Percentiles rank a stretch among this genome's conserved stretches.
Evolutionary conservation across 2,888 invertebrate species (phyloP).

Genomic region (Odiellus spinosus): DNA sequence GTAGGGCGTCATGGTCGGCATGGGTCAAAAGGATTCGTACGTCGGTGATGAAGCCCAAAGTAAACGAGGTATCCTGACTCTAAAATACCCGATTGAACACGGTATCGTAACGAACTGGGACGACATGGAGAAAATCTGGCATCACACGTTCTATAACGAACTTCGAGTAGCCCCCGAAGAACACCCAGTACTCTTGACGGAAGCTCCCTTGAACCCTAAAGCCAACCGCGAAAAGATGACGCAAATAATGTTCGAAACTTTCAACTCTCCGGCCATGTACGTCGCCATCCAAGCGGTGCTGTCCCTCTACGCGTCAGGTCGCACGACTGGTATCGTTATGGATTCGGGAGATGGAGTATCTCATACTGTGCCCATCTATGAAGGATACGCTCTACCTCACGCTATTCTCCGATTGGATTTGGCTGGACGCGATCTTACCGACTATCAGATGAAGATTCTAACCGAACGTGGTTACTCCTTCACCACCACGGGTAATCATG

Average conservation of each 20-base stretch:
- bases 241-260: no score
- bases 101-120: conserved; percentile 97
- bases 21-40: no score
- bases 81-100: conserved; percentile 94
- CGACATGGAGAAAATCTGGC: conserved; percentile 96
- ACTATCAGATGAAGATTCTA: conserved; percentile 42
- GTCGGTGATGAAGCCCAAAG: conserved; percentile 34
- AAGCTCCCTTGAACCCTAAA: conserved; percentile 86
- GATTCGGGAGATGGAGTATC: conserved; percentile 88
- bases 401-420: conserved; percentile 36
- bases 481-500: conserved; percentile 36
- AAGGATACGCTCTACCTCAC: no score
- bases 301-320: conserved; percentile 80
- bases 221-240: conserved; percentile 94
- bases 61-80: no score
- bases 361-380: no score
- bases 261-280: no score
- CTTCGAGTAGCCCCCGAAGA: conserved; percentile 94
- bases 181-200: conserved; percentile 80
- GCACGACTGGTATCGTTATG: conserved; percentile 82
- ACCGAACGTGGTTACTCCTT: conserved; percentile 37
- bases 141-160: no score
- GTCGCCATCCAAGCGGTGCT: no score
- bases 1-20: conserved; percentile 65
- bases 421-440: conserved; percentile 39